These are phyloP conservation scores for Misgurnus anguillicaudatus DNA, from an alignment of 2,113 vertebrate genomes.

Conservation along the genomic window DNA sequence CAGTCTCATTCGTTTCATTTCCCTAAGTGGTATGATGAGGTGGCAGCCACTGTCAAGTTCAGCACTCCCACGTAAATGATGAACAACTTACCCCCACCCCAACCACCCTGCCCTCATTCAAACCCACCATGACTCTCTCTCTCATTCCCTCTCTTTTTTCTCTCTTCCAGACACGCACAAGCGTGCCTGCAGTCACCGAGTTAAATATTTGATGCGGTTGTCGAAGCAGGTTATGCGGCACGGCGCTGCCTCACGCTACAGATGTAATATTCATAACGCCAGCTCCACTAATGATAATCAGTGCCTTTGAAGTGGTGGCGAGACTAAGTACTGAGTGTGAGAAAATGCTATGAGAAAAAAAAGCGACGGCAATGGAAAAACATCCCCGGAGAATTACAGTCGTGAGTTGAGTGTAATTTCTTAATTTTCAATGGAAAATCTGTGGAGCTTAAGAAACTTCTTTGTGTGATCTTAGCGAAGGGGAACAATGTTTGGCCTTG, in stretches of 20 bases:
- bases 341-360: slow-evolving; percentile 10
- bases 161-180: slow-evolving; percentile 11
- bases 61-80: slow-evolving; percentile 35
- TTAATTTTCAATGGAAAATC: slow-evolving; percentile 35
- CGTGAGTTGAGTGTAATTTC: slow-evolving; percentile 7
- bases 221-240: slow-evolving; percentile 50
- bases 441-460: slow-evolving; percentile 19
- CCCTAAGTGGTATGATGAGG: slow-evolving; percentile 43
- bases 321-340: slow-evolving; percentile 25
- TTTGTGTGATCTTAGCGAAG: slow-evolving; percentile 35
- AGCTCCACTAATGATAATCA: slow-evolving; percentile 53
- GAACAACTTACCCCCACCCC: slow-evolving; percentile 31
- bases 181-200: slow-evolving; percentile 50
- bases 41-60: slow-evolving; percentile 29
- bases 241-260: slow-evolving; percentile 21
- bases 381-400: neutral
- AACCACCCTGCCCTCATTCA: slow-evolving; percentile 10
- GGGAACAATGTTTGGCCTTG: neutral
- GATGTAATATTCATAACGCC: slow-evolving; percentile 52
- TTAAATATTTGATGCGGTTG: slow-evolving; percentile 57
- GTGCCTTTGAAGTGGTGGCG: slow-evolving; percentile 40
- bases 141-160: slow-evolving; percentile 3
- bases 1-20: slow-evolving; percentile 38
- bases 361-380: slow-evolving; percentile 9
- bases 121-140: slow-evolving; percentile 9